Base-by-base conservation (phyloP, 2,113 vertebrate species). In the Todiramphus chloris region DNA sequence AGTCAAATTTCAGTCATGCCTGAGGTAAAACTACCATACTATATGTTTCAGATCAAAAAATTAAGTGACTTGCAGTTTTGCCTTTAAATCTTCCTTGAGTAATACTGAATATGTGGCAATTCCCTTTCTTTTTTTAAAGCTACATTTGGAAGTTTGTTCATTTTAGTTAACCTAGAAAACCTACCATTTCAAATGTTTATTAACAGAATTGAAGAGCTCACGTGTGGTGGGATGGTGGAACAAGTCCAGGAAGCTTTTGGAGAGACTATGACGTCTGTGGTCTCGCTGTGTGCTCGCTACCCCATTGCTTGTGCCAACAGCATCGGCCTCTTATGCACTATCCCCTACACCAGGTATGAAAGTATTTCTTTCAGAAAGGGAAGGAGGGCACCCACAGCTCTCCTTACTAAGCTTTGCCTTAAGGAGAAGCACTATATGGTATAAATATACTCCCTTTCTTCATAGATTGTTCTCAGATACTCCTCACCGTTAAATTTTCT, bases 261-360 rank as follows among this genome's bases (percentile, higher is more conserved):
- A 31, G 99, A 99, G 97, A 99, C 99, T 7, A 99, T 99, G 99
- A 99, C 99, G 0, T 99, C 99, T 2, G 99, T 99, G n/a, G 99
- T 99, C 80, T 99, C 99, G 9, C 95, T 99, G 44, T 99, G 99
- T 87, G 99, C 99, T 74, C 99, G 99, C 41, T 99, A 99, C 96
- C 99, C 99, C 70, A 99, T 99, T 24, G 99, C 99, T 11, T 99
- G 99, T 97, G 98, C 99, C 83, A 99, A 99, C 81, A 99, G 99
- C 97, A 99, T 99, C 24, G 99, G 99, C 77, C 98, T 99, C 80
- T 89, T 99, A 33, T 99, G 99, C 96, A 99, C 99, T 66, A 99
- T 99, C 81, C 99, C 99, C 51, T 99, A 99, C 67, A 99, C 99
- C 41, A 99, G 99, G 99, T 98, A 95, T 8, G 94, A 5, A 35